Conservation (phyloP, 2,113 vertebrate genomes). For the Oenanthe melanoleuca region DNA sequence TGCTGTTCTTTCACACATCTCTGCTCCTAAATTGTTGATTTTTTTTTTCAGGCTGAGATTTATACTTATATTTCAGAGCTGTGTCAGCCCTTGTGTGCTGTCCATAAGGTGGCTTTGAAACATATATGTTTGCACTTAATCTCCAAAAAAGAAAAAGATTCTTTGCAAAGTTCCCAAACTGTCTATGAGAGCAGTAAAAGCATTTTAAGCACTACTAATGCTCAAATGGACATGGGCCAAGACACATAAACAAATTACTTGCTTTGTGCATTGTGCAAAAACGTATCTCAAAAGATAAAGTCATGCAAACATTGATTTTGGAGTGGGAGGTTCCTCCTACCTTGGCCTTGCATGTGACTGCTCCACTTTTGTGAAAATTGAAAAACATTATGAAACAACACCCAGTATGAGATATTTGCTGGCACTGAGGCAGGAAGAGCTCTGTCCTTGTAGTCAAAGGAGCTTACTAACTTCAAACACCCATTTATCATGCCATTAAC, state of each 20-base stretch:
- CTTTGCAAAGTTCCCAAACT: neutral
- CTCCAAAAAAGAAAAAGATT: neutral
- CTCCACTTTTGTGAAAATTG: neutral
- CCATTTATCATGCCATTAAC: conserved; percentile 57
- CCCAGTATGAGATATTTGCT: neutral
- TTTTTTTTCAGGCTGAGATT: neutral
- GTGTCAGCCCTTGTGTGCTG: neutral
- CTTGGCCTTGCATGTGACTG: accelerated
- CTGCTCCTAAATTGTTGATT: neutral
- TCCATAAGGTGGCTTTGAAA: neutral
- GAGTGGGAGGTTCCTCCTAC: neutral
- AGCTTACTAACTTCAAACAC: conserved; percentile 23
- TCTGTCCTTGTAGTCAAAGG: conserved; percentile 1
- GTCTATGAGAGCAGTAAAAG: neutral
- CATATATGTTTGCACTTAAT: neutral
- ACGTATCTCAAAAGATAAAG: neutral
- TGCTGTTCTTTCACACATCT: neutral
- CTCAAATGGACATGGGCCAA: neutral
- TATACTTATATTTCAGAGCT: neutral
- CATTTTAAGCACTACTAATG: neutral
- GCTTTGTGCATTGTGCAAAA: neutral
- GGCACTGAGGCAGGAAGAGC: neutral
- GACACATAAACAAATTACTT: accelerated
- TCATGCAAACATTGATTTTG: neutral
- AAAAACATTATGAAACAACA: neutral